phyloP scores from a whole-genome alignment of 2,797 vertebrate species.

The Myiotriccus ornatus region DNA sequence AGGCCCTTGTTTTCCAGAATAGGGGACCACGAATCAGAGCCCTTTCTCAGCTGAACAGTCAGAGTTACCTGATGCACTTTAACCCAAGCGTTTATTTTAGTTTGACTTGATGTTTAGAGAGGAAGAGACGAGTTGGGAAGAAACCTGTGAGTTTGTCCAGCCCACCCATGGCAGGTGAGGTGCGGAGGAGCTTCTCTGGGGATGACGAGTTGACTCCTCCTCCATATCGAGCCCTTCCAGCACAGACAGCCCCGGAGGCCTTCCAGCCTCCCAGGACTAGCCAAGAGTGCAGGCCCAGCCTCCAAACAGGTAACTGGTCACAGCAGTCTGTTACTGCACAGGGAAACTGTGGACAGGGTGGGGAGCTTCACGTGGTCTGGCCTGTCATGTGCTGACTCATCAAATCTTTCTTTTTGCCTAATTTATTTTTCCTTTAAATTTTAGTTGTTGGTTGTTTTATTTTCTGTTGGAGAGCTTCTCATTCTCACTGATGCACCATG shows the following conservation, averaged over 20 bases:
- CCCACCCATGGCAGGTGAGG: conserved; percentile 81
- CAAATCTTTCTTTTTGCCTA: neutral
- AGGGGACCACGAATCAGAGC: neutral
- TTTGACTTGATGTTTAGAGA: conserved; percentile 96
- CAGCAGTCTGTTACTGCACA: conserved; percentile 36
- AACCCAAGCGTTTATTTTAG: conserved; percentile 81
- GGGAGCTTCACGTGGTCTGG: conserved; percentile 29
- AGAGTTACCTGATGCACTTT: conserved; percentile 67
- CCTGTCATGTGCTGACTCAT: conserved; percentile 50
- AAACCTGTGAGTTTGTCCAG: conserved; percentile 89
- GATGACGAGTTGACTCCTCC: conserved; percentile 90
- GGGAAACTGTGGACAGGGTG: conserved; percentile 48
- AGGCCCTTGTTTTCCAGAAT: neutral
- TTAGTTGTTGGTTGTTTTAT: neutral
- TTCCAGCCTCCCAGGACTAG: conserved; percentile 84
- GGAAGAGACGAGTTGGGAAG: conserved; percentile 92
- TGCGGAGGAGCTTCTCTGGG: conserved; percentile 91
- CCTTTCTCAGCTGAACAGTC: conserved; percentile 27
- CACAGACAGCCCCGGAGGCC: conserved; percentile 81
- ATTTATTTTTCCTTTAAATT: neutral
- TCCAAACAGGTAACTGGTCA: conserved; percentile 88
- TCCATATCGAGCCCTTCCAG: conserved; percentile 80
- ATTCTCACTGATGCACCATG: conserved; percentile 54
- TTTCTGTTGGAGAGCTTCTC: conserved; percentile 41
- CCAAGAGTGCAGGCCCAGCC: conserved; percentile 82